Conservation (phyloP, 2,888 invertebrate genomes). For the Dasysyrphus albostriatus region DNA sequence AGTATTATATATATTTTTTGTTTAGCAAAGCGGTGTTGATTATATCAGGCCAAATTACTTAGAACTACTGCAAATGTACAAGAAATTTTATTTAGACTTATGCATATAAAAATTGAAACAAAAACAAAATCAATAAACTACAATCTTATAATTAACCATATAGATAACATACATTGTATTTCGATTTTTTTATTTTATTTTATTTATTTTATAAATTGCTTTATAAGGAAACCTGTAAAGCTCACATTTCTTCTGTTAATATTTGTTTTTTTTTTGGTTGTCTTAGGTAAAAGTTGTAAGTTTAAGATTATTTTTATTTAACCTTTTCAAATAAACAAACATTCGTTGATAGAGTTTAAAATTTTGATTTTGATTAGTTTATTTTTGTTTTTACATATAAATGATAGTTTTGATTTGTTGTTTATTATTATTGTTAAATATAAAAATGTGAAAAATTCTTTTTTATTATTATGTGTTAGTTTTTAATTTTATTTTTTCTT, state of each 20-base stretch:
- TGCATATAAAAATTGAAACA: slow-evolving; percentile 26
- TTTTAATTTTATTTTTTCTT: slow-evolving; percentile 17
- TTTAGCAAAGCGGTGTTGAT: slow-evolving; percentile 70
- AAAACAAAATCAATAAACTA: slow-evolving; percentile 35
- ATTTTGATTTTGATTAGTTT: slow-evolving; percentile 65
- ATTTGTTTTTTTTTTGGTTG: slow-evolving; percentile 36
- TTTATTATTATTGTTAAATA: slow-evolving; percentile 44
- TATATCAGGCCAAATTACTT: slow-evolving; percentile 66
- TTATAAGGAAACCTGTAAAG: slow-evolving; percentile 81
- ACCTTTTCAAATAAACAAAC: not conserved
- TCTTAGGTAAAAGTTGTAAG: slow-evolving; percentile 40
- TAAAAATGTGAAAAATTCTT: slow-evolving; percentile 71
- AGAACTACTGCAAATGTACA: slow-evolving; percentile 53
- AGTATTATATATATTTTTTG: not conserved
- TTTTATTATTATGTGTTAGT: not conserved
- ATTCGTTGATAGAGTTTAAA: slow-evolving; percentile 69
- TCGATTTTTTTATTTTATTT: not conserved
- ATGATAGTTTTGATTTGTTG: slow-evolving; percentile 34
- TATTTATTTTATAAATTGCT: slow-evolving; percentile 68
- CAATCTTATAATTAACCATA: slow-evolving; percentile 48
- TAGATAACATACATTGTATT: slow-evolving; percentile 54
- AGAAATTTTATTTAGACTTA: not conserved
- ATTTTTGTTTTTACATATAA: slow-evolving; percentile 15
- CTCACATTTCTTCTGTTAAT: slow-evolving; percentile 77
- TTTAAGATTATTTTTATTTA: slow-evolving; percentile 25